Evolutionary conservation across 2,797 vertebrate species (phyloP).

Genomic region (Dipus sagitta): DNA sequence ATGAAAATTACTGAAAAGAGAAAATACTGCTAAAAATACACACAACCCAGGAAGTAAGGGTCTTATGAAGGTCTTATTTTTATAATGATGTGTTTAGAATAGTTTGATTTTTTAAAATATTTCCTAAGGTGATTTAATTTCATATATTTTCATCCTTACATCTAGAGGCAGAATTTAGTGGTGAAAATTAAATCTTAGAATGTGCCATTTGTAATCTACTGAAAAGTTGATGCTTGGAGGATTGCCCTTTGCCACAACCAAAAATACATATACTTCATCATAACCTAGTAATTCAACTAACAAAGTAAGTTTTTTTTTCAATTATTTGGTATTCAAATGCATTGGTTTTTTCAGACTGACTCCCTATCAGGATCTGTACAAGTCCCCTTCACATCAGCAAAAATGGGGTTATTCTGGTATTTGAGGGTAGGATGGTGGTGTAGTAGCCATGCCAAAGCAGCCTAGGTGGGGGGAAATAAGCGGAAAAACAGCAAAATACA

Average conservation of each 20-base stretch:
- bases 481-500: too few relatives aligned
- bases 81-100: conserved; percentile 35
- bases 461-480: too few relatives aligned
- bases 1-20: conserved; percentile 80
- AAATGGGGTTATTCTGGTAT: too few relatives aligned
- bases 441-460: too few relatives aligned
- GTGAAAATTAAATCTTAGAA: not conserved
- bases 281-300: not conserved
- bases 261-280: not conserved
- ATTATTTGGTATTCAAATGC: not conserved
- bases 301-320: not conserved
- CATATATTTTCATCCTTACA: conserved; percentile 34
- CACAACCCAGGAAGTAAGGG: not conserved
- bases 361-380: not conserved
- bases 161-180: not conserved
- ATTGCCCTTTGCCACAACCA: not conserved
- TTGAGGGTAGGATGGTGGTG: too few relatives aligned
- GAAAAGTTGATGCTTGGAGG: not conserved
- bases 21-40: conserved; percentile 19
- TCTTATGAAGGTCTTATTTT: conserved; percentile 54
- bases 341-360: conserved; percentile 29
- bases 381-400: not conserved
- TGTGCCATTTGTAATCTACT: not conserved
- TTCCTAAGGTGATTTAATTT: conserved; percentile 57
- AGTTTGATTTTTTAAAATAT: conserved; percentile 35